Evolutionary conservation across 2,888 invertebrate species (phyloP).

Genomic region (Troides aeacus): DNA sequence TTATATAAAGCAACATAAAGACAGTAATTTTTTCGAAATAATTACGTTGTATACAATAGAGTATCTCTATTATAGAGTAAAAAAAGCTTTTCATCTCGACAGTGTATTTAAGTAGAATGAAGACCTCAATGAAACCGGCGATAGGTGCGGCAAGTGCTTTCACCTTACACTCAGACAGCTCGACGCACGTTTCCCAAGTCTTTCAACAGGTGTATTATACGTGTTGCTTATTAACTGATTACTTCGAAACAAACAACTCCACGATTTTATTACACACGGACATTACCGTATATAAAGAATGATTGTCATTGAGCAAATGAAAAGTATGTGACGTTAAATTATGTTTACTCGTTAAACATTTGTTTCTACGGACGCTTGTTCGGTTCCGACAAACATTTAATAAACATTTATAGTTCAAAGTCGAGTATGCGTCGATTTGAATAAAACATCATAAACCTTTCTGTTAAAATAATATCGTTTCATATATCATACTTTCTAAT

Average conservation of each 20-base stretch:
- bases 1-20: background rate
- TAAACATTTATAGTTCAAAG: background rate
- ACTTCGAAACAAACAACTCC: background rate
- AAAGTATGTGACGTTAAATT: conserved; percentile 1
- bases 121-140: conserved; percentile 39
- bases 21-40: background rate
- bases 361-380: background rate
- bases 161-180: conserved; percentile 28
- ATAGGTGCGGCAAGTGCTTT: conserved; percentile 46
- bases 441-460: no score
- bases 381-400: background rate
- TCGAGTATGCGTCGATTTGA: no score
- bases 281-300: background rate
- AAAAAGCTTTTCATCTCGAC: conserved; percentile 4
- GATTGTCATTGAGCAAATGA: background rate
- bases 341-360: conserved; percentile 1
- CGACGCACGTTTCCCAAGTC: conserved; percentile 25
- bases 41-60: background rate
- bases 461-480: no score
- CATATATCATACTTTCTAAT: no score
- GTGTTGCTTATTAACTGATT: conserved; percentile 5
- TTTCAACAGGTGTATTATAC: conserved; percentile 9
- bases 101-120: conserved; percentile 22
- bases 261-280: background rate
- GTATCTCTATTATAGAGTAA: background rate